Percentiles rank a stretch among this genome's conserved stretches.
Conservation (phyloP, 2,113 vertebrate genomes). For the Pelusios castaneus region DNA sequence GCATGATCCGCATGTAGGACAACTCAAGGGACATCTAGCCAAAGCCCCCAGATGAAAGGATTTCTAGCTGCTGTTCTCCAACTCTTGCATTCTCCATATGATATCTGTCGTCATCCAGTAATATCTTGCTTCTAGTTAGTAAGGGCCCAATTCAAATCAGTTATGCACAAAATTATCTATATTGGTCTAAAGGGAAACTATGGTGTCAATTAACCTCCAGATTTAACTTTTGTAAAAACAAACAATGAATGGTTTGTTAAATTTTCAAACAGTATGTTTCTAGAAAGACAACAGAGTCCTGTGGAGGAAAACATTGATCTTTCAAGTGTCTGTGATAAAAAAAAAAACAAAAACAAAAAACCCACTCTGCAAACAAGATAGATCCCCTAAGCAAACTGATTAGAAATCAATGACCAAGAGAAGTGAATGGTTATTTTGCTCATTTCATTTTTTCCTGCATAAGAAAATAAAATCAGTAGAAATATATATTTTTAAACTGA, state of each 20-base stretch:
- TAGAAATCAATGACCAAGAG: background rate
- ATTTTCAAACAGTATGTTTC: background rate
- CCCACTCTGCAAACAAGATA: background rate
- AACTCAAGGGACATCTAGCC: background rate
- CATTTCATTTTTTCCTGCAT: background rate
- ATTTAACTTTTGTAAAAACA: background rate
- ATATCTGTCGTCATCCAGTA: background rate
- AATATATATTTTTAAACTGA: background rate
- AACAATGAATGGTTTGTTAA: background rate
- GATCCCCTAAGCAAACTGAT: background rate
- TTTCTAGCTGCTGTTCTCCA: background rate
- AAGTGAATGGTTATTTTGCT: background rate
- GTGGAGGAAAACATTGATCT: background rate
- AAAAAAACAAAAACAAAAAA: no score
- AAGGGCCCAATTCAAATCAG: background rate
- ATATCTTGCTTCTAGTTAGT: background rate
- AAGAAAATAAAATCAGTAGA: background rate
- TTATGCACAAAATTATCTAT: background rate
- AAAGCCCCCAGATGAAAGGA: background rate
- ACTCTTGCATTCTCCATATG: background rate
- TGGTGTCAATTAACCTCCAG: background rate
- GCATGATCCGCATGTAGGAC: background rate
- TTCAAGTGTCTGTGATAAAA: background rate
- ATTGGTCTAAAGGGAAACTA: background rate
- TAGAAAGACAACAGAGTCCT: no score